Conservation (phyloP, 2,113 vertebrate species). For the Electrona antarctica region DNA sequence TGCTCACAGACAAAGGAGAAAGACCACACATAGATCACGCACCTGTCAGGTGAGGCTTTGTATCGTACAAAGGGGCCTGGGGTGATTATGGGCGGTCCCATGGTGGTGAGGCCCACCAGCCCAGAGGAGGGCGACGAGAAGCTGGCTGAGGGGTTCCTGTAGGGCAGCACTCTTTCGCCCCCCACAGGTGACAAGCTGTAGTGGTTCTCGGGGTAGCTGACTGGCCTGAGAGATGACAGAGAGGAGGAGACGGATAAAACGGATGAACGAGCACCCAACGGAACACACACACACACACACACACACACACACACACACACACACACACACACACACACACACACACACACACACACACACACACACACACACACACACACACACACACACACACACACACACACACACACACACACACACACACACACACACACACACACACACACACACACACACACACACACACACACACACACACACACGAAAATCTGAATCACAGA, state of each 20-base stretch:
- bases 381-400: neutral
- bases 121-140: constrained; percentile 84
- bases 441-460: too few species aligned
- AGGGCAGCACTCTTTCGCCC: constrained; percentile 80
- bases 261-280: constrained; percentile 5
- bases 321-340: neutral
- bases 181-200: constrained; percentile 81
- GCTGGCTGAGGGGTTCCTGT: constrained; percentile 90
- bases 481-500: too few species aligned
- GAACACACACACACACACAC: neutral
- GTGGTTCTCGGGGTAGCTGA: constrained; percentile 93
- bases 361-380: neutral
- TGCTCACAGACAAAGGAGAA: neutral
- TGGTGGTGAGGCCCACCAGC: constrained; percentile 51
- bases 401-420: neutral
- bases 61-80: constrained; percentile 81
- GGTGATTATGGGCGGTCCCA: constrained; percentile 63
- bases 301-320: neutral
- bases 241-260: neutral
- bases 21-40: constrained; percentile 33
- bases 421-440: neutral
- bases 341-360: neutral
- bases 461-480: constrained; percentile 1
- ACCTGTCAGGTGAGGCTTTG: constrained; percentile 89
- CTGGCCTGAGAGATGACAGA: constrained; percentile 76